phyloP scores from a whole-genome alignment of 2,888 invertebrate genomes.

The Cephus pygmeus region DNA sequence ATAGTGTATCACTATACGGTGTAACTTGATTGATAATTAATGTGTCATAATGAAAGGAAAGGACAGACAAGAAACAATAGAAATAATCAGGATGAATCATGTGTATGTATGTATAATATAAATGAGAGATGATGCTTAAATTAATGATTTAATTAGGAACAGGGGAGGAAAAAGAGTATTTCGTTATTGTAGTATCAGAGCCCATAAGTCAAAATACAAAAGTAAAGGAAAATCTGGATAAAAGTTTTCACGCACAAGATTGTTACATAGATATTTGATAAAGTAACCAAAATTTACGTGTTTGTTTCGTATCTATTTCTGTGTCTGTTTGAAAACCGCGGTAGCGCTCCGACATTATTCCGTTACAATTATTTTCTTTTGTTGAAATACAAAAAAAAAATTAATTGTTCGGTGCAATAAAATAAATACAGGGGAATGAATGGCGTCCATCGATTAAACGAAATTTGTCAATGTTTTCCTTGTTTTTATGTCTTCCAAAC shows the following conservation, averaged over 20 bases:
- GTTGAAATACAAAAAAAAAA: not conserved
- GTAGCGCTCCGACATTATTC: not conserved
- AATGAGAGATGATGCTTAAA: slow-evolving; percentile 12
- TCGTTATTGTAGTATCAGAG: not conserved
- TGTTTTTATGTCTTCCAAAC: not conserved
- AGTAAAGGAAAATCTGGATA: not conserved
- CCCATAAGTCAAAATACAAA: not conserved
- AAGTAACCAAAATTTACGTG: not conserved
- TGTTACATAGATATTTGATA: not conserved
- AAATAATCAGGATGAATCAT: not conserved
- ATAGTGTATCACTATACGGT: slow-evolving; percentile 17
- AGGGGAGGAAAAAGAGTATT: slow-evolving; percentile 13
- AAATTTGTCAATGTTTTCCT: not conserved
- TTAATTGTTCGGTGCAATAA: not conserved
- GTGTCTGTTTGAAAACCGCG: not conserved
- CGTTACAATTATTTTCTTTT: not conserved
- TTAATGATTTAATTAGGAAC: slow-evolving; percentile 13
- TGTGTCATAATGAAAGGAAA: not conserved
- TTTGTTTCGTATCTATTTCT: not conserved
- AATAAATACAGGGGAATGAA: not conserved
- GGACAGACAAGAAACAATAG: not conserved
- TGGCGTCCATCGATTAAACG: not conserved
- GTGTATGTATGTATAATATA: not conserved
- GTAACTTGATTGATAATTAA: slow-evolving; percentile 12
- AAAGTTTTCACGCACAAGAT: not conserved